Conservation (phyloP, 2,113 vertebrate species). For the Nanger granti region DNA sequence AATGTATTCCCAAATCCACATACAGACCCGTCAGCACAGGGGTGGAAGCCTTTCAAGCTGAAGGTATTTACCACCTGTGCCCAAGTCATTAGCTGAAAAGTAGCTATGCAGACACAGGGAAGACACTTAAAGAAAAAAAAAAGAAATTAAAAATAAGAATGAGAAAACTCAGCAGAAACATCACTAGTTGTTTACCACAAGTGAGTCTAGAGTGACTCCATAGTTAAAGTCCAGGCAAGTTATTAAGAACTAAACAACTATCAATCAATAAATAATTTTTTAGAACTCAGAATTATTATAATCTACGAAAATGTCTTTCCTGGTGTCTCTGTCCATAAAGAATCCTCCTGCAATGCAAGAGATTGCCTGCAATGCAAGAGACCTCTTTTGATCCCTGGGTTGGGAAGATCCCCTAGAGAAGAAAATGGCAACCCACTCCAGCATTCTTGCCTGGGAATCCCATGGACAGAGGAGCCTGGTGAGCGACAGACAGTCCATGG, state of each 20-base stretch:
- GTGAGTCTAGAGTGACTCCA: neutral
- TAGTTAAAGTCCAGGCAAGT: neutral
- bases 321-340: neutral
- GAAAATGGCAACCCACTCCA: neutral
- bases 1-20: neutral
- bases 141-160: neutral
- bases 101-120: neutral
- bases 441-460: neutral
- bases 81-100: neutral
- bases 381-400: neutral
- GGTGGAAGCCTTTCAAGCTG: neutral
- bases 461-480: neutral
- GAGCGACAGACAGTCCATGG: neutral
- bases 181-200: neutral
- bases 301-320: neutral
- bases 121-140: neutral
- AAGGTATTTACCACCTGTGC: neutral
- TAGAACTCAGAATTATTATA: neutral
- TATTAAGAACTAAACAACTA: neutral
- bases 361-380: neutral
- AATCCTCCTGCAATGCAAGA: neutral
- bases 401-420: neutral
- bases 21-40: neutral
- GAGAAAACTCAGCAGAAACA: neutral
- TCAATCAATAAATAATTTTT: neutral